Evolutionary conservation across 2,888 invertebrate species (phyloP).

Genomic region (Rotaria macrura): DNA sequence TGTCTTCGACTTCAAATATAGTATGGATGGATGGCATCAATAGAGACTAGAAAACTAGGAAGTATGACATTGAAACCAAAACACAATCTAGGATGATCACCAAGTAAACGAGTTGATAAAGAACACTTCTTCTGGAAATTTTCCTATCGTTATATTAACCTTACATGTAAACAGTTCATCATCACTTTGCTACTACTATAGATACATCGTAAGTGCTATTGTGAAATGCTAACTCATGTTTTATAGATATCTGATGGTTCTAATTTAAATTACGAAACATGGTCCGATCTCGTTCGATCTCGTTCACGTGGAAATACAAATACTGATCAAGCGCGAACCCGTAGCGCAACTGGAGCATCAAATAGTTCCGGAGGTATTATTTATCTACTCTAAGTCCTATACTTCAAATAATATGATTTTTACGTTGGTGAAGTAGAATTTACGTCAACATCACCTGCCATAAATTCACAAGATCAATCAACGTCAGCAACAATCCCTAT

Average conservation of each 20-base stretch:
- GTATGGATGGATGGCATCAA: too few relatives aligned
- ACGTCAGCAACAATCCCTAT: background rate
- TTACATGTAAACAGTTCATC: too few relatives aligned
- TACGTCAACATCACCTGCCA: background rate
- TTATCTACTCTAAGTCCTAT: background rate
- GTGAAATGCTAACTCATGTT: background rate
- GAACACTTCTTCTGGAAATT: too few relatives aligned
- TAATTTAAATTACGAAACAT: background rate
- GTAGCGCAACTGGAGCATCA: background rate
- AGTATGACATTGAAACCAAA: too few relatives aligned
- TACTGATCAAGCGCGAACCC: background rate
- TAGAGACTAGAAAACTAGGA: too few relatives aligned
- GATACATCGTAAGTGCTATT: too few relatives aligned
- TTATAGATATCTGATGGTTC: background rate
- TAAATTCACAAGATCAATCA: background rate
- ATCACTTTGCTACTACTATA: too few relatives aligned
- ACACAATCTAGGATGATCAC: too few relatives aligned
- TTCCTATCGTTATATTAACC: too few relatives aligned
- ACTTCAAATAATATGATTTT: background rate
- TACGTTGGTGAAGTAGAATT: background rate
- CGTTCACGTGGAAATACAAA: slow-evolving; percentile 10
- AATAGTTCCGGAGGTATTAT: background rate
- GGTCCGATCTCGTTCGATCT: background rate
- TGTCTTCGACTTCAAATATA: too few relatives aligned
- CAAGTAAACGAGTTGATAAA: too few relatives aligned